Base-by-base conservation (phyloP, 1,140 invertebrate genomes). In the Saccostrea echinata region DNA sequence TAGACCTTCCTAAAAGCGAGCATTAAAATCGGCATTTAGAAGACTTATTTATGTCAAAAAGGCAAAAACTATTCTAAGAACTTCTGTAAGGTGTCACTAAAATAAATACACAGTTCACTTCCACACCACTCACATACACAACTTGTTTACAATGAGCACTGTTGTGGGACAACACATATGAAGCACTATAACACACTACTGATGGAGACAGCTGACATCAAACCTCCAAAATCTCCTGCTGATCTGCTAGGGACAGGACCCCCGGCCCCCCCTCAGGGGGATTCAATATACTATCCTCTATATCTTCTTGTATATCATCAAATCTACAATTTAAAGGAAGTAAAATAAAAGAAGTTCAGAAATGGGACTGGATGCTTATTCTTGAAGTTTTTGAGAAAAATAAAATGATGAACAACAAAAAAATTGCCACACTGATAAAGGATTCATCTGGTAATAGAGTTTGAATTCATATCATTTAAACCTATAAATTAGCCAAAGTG, bases 281-380 rank as follows among this genome's bases (percentile, higher is more conserved):
- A 51, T 92, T 92, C 13, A 89, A 71, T 33, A 92, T 92, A 86
- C 85, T 90, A n/a, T 91, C 91, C 76, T 92, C 91, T 81, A 92
- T 64, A 71, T 91, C 91, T 51, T 91, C 90, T 61, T 91, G 89
- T 35, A 91, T 84, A 64, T 91, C 89, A 24, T 91, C 90, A 90
- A 91, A 91, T 88, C 90, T 91, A 57, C 18, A 82, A 86, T 61
- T 21, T 9, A n/a, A 61, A 0, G 18, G 18, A 61, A 61, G n/a
- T 3, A 1, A 43, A 43, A 43, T 43, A 43, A 43, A 43, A 43
- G 9, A 43, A 43, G 43, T 6, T 43, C 43, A 43, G 43, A 43
- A 8, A 43, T 6, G 9, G 1, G 43, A 43, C 43, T n/a, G 21
- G 0, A 61, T 57, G 16, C 55, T 21, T 21, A 61, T 18, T 18